Percentiles rank a stretch among this genome's conserved stretches.
phyloP scores from a whole-genome alignment of 1,140 invertebrate species.

The Drosophila sulfurigaster region DNA sequence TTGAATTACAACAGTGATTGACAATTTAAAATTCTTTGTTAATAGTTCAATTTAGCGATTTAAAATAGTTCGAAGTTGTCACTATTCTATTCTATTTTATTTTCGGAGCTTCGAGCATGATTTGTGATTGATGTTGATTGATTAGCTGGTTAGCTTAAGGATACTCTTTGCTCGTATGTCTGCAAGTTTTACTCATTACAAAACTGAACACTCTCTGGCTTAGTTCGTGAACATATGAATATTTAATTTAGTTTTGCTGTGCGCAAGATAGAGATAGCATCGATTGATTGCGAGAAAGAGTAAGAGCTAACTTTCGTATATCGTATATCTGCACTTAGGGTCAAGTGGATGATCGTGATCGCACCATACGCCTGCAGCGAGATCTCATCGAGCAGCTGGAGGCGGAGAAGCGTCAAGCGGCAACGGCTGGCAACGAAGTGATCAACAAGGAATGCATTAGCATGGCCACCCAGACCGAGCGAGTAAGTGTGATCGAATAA shows the following conservation, averaged over 20 bases:
- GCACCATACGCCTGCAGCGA: conserved; percentile 89
- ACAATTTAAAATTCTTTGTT: no score
- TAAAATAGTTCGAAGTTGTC: no score
- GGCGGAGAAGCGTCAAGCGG: conserved; percentile 78
- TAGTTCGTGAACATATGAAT: conserved; percentile 55
- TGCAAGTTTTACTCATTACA: conserved; percentile 35
- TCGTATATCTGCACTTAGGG: conserved; percentile 67
- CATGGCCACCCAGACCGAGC: conserved; percentile 91
- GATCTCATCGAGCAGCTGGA: conserved; percentile 86
- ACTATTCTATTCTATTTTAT: neutral
- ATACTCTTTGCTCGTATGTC: conserved; percentile 28
- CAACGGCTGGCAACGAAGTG: conserved; percentile 17
- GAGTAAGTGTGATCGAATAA: conserved; percentile 85
- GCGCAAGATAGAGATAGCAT: conserved; percentile 40
- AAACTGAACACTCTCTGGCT: conserved; percentile 64
- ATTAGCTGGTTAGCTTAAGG: conserved; percentile 46
- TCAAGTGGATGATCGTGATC: conserved; percentile 90
- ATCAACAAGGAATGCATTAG: conserved; percentile 86
- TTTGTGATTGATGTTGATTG: conserved; percentile 39
- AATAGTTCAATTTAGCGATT: no score
- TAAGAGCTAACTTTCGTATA: conserved; percentile 52
- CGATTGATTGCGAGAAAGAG: conserved; percentile 1
- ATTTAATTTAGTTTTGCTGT: conserved; percentile 59
- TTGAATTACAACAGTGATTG: no score
- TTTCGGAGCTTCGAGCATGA: conserved; percentile 55